phyloP scores from a whole-genome alignment of 2,888 invertebrate genomes.

The Clitarchus hookeri region DNA sequence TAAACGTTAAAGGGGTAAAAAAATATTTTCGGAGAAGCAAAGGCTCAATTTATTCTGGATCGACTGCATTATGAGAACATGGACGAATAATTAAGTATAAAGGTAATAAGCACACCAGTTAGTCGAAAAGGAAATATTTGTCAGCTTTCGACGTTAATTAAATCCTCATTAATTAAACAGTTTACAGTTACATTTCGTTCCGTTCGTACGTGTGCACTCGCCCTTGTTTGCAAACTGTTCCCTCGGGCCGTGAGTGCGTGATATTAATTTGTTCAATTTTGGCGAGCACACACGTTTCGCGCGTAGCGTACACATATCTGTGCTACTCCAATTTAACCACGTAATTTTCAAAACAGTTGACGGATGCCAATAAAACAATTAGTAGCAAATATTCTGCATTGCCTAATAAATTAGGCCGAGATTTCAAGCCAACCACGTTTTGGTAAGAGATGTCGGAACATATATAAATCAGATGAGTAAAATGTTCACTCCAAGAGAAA shows the following conservation, averaged over 20 bases:
- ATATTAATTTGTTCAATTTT: slow-evolving; percentile 8
- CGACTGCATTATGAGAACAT: background rate
- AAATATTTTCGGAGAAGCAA: no score
- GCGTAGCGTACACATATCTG: background rate
- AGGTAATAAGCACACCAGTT: background rate
- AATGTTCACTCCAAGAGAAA: no score
- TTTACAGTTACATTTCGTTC: background rate
- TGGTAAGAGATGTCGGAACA: no score
- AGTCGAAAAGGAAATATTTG: background rate
- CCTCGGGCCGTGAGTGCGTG: background rate
- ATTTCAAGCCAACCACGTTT: no score
- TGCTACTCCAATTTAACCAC: background rate
- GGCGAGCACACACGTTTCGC: background rate
- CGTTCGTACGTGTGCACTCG: background rate
- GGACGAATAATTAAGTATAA: background rate
- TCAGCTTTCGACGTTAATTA: background rate
- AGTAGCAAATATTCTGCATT: background rate
- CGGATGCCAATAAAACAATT: background rate
- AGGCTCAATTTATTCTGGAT: no score
- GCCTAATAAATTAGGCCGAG: no score
- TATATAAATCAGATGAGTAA: no score
- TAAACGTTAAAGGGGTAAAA: no score
- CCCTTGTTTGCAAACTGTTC: background rate
- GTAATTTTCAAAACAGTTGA: background rate
- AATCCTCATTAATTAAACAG: background rate